Conservation (phyloP, 1,140 invertebrate species). For the Cyphomyrmex costatus region DNA sequence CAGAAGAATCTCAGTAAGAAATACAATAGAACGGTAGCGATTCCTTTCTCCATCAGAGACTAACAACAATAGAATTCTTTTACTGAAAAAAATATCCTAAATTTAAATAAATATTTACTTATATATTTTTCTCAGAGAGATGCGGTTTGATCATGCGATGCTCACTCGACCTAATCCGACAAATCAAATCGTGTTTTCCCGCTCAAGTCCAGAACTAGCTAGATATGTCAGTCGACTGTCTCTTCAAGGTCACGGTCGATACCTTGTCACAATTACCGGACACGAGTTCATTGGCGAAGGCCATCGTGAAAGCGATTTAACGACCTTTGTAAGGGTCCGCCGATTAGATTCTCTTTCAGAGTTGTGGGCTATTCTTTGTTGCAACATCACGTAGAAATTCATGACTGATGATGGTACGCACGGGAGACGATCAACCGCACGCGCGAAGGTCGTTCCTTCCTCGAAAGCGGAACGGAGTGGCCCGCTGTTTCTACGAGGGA, state of each 20-base stretch:
- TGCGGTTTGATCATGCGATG: neutral
- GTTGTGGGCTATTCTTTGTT: slow-evolving; percentile 22
- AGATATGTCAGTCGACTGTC: neutral
- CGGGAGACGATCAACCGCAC: slow-evolving; percentile 1
- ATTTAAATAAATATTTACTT: too few species aligned
- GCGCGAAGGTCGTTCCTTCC: slow-evolving; percentile 49
- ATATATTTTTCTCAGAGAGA: too few species aligned
- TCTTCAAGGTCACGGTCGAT: slow-evolving; percentile 47
- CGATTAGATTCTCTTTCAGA: slow-evolving; percentile 32
- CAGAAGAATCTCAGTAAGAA: neutral
- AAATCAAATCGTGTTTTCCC: slow-evolving; percentile 28
- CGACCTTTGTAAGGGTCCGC: slow-evolving; percentile 40
- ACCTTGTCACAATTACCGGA: slow-evolving; percentile 45
- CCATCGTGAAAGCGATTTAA: slow-evolving; percentile 28
- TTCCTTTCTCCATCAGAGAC: neutral
- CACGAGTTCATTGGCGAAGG: slow-evolving; percentile 49
- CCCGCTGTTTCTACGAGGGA: slow-evolving; percentile 20
- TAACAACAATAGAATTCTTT: neutral
- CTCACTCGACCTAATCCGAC: neutral
- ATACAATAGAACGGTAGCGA: neutral
- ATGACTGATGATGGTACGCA: slow-evolving; percentile 34
- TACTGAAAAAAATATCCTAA: too few species aligned
- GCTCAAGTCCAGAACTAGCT: neutral
- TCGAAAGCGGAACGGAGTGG: slow-evolving; percentile 50
- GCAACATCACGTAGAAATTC: slow-evolving; percentile 48